These are phyloP conservation scores for Myrmecophaga tridactyla DNA, from an alignment of 2,113 vertebrate genomes.

Conservation along the genomic window DNA sequence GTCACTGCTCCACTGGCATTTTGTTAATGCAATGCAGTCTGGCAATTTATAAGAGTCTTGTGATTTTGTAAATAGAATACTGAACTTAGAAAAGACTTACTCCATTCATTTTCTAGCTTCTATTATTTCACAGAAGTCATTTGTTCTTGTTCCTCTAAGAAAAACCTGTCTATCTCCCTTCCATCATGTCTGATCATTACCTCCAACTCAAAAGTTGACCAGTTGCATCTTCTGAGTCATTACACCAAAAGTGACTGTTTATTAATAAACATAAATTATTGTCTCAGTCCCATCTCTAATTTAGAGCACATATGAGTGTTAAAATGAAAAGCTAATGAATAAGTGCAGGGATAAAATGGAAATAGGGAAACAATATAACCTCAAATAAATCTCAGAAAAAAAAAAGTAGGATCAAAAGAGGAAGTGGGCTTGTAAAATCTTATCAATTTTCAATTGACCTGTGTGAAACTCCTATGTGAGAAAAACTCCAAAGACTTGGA, in stretches of 20 bases:
- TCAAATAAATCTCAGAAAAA: not conserved
- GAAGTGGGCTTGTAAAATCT: not conserved
- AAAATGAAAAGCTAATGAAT: not conserved
- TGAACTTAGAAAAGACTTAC: slow-evolving; percentile 38
- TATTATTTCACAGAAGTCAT: not conserved
- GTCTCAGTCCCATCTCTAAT: not conserved
- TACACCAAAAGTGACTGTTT: not conserved
- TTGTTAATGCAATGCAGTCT: slow-evolving; percentile 57
- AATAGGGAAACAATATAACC: not conserved
- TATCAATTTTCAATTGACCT: not conserved
- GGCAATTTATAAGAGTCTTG: slow-evolving; percentile 68
- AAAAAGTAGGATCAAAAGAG: not conserved
- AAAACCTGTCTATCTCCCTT: not conserved
- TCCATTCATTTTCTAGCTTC: not conserved
- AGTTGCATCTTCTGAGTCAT: not conserved
- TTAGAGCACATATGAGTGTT: not conserved
- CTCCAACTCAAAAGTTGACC: not conserved
- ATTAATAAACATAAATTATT: not conserved
- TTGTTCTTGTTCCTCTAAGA: not conserved
- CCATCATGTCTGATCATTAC: not conserved
- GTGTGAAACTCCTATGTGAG: not conserved
- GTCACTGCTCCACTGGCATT: slow-evolving; percentile 67
- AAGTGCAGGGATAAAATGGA: not conserved
- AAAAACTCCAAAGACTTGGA: not conserved
- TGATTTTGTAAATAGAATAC: slow-evolving; percentile 62